Evolutionary conservation across 2,113 vertebrate genomes (phyloP), one percentile per base, ranked within the genome.

Genomic region (Prunella fulvescens): DNA sequence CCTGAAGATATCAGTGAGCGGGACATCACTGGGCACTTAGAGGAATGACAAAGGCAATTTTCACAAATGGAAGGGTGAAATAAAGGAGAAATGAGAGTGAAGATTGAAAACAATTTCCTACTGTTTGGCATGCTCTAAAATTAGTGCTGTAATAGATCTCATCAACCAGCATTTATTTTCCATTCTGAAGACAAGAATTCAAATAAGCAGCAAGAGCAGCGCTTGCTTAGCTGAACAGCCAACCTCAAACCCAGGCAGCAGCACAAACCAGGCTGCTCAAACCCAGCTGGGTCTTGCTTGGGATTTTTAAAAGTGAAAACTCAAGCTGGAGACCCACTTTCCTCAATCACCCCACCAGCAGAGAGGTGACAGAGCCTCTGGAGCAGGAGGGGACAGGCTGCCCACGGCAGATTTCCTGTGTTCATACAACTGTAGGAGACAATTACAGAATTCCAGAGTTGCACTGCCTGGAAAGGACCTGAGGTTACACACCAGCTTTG

Each of bases 161-260:
- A 96, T 96, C 90, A 96, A 72, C 80, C 85, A 94, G 92, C 92
- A 86, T 73, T 95, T 96, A 91, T 92, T 62, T 87, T 80, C 88
- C 26, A 60, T 79, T 92, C 93, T 88, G 54, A 77, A 95, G 84
- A 94, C 58, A 81, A 88, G 87, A 92, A 95, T 93, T 92, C 89
- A 91, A 95, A 95, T 81, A 90, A 95, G 91, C 90, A 78, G 79
- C 58, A 81, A 44, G 53, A 76, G 61, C 67, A 88, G 72, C 2
- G 0, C 64, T 81, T 28, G 70, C 62, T 78, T 37, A 40, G 70
- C 83, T 72, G 66, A 79, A 28, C n/a, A 62, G 66, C 37, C 40
- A 7, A 19, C 50, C 48, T 71, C 53, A 7, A 45, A 14, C 29
- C 12, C 15, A 23, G 64, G 72, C 82, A 84, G 44, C 42, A 50